Conservation (phyloP, 2,888 invertebrate genomes). For the Fragum sueziense region DNA sequence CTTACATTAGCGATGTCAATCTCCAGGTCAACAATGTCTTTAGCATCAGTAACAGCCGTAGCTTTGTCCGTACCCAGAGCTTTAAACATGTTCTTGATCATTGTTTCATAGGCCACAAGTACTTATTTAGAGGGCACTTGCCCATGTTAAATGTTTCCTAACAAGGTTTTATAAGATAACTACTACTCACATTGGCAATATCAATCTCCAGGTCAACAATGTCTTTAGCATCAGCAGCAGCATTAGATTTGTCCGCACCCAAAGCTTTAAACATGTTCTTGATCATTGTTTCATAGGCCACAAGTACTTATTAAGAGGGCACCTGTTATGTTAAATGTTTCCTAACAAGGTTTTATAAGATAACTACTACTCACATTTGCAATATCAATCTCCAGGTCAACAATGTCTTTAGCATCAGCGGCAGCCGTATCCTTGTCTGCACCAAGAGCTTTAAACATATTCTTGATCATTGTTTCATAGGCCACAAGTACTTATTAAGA, state of each 20-base stretch:
- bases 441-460: conserved; percentile 91
- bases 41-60: conserved; percentile 88
- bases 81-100: conserved; percentile 91
- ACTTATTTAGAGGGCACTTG: too few relatives aligned
- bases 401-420: conserved; percentile 88
- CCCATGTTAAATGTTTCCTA: too few relatives aligned
- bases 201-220: conserved; percentile 94
- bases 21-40: conserved; percentile 92
- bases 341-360: conserved; percentile 84
- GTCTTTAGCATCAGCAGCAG: conserved; percentile 88
- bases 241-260: conserved; percentile 88
- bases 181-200: conserved; percentile 93
- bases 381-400: conserved; percentile 93
- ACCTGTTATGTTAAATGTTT: too few relatives aligned
- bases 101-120: conserved; percentile 92
- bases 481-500: conserved; percentile 90
- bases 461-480: conserved; percentile 92
- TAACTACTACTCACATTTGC: conserved; percentile 95
- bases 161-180: conserved; percentile 87
- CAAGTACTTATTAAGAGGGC: too few relatives aligned
- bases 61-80: conserved; percentile 90
- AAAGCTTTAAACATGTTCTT: conserved; percentile 91
- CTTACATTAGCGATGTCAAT: conserved; percentile 94
- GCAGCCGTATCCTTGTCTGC: conserved; percentile 88
- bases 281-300: conserved; percentile 93